These are phyloP conservation scores for Dendrolimus kikuchii DNA, from an alignment of 1,140 invertebrate genomes.

Conservation along the genomic window DNA sequence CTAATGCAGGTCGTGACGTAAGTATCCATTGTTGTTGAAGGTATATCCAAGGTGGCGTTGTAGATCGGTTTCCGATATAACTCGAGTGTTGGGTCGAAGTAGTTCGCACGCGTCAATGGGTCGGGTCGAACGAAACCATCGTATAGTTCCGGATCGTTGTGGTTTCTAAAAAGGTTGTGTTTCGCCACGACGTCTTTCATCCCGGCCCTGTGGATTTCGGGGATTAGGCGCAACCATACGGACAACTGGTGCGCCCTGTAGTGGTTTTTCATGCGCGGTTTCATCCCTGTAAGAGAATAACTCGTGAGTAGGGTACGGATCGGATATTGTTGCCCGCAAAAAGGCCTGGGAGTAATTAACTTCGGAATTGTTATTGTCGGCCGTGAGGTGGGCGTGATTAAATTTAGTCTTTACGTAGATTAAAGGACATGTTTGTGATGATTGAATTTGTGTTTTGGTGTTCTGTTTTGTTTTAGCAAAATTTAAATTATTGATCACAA, in stretches of 20 bases:
- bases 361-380: slow-evolving; percentile 22
- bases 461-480: too few species aligned
- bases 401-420: slow-evolving; percentile 16
- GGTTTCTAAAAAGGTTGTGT: slow-evolving; percentile 88
- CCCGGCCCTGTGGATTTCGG: slow-evolving; percentile 90
- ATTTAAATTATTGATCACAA: too few species aligned
- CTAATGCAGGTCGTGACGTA: slow-evolving; percentile 74
- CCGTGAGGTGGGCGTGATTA: slow-evolving; percentile 10
- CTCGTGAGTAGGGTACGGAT: slow-evolving; percentile 18
- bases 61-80: slow-evolving; percentile 72
- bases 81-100: slow-evolving; percentile 65
- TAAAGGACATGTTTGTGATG: slow-evolving; percentile 3
- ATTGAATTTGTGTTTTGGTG: slow-evolving; percentile 3
- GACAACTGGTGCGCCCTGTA: slow-evolving; percentile 94
- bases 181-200: slow-evolving; percentile 89
- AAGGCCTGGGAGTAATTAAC: slow-evolving; percentile 24
- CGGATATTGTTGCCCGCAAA: slow-evolving; percentile 8
- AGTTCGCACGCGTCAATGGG: slow-evolving; percentile 72
- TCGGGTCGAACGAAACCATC: slow-evolving; percentile 88
- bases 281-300: slow-evolving; percentile 78
- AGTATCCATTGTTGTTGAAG: slow-evolving; percentile 74
- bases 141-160: slow-evolving; percentile 86
- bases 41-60: slow-evolving; percentile 70
- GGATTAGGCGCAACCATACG: slow-evolving; percentile 94
- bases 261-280: slow-evolving; percentile 93